Conservation (phyloP, 2,797 vertebrate species). For the Phrynocephalus vlangalii region DNA sequence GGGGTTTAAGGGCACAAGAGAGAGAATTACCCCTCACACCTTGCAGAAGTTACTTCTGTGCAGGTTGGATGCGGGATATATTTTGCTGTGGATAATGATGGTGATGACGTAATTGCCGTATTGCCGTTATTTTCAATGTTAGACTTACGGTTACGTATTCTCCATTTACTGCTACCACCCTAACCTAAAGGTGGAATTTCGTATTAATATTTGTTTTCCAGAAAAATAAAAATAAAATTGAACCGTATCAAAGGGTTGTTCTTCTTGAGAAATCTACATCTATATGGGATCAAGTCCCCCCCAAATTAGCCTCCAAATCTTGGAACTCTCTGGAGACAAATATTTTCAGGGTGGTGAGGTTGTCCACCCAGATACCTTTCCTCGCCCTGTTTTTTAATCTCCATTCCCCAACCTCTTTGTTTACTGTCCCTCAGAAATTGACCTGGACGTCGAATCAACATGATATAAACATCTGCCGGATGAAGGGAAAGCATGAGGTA, state of each 20-base stretch:
- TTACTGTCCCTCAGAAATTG: conserved; percentile 82
- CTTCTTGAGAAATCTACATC: neutral
- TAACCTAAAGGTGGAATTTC: too few species aligned
- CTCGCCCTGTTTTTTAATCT: too few species aligned
- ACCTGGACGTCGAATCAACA: conserved; percentile 94
- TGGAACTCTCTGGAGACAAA: neutral
- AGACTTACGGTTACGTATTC: neutral
- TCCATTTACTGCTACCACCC: too few species aligned
- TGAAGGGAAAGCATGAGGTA: conserved; percentile 97
- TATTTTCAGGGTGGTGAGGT: neutral
- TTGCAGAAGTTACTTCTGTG: too few species aligned
- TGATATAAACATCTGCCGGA: conserved; percentile 94
- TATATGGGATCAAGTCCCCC: too few species aligned
- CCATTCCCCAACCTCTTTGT: neutral
- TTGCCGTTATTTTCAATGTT: neutral
- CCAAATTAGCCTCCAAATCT: too few species aligned
- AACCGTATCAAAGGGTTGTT: neutral
- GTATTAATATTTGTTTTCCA: neutral
- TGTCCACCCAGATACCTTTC: neutral
- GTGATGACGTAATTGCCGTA: neutral
- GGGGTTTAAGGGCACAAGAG: too few species aligned
- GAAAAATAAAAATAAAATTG: neutral
- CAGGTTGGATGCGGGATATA: too few species aligned
- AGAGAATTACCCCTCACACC: too few species aligned
- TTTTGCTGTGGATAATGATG: too few species aligned